phyloP scores from a whole-genome alignment of 2,888 invertebrate genomes.

The Ophioninae sp. region DNA sequence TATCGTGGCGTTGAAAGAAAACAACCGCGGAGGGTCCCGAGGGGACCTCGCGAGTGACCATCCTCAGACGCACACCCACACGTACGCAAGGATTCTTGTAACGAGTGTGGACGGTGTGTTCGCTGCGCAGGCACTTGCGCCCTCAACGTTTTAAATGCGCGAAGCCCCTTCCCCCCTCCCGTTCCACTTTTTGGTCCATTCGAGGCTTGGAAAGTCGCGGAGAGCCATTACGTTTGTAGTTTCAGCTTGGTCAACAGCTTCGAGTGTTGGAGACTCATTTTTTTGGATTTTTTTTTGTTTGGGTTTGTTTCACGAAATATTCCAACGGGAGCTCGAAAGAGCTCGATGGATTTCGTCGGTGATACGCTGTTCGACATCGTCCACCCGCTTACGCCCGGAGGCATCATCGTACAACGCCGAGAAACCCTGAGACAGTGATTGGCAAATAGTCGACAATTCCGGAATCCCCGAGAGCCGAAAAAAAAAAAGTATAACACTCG shows the following conservation, averaged over 20 bases:
- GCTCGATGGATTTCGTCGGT: slow-evolving; percentile 15
- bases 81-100: neutral
- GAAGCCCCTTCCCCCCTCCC: neutral
- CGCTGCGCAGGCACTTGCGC: slow-evolving; percentile 16
- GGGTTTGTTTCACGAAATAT: slow-evolving; percentile 1
- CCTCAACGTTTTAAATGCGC: too few relatives aligned
- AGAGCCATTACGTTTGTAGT: slow-evolving; percentile 30
- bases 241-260: slow-evolving; percentile 41
- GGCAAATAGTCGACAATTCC: slow-evolving; percentile 24
- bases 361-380: slow-evolving; percentile 31
- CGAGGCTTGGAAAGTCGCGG: slow-evolving; percentile 14
- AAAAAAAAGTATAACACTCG: neutral
- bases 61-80: neutral
- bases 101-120: slow-evolving; percentile 8
- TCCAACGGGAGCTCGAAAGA: slow-evolving; percentile 27
- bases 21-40: slow-evolving; percentile 51
- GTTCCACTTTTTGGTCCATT: slow-evolving; percentile 10
- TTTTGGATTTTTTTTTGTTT: slow-evolving; percentile 10
- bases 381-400: slow-evolving; percentile 23
- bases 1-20: slow-evolving; percentile 68
- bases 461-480: slow-evolving; percentile 2
- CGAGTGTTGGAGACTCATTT: slow-evolving; percentile 43
- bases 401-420: neutral
- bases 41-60: slow-evolving; percentile 26
- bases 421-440: neutral